A percentile compares a stretch with the other conserved stretches of the same genome.
Conservation (phyloP, 2,888 invertebrate species). For the Noctua janthe region DNA sequence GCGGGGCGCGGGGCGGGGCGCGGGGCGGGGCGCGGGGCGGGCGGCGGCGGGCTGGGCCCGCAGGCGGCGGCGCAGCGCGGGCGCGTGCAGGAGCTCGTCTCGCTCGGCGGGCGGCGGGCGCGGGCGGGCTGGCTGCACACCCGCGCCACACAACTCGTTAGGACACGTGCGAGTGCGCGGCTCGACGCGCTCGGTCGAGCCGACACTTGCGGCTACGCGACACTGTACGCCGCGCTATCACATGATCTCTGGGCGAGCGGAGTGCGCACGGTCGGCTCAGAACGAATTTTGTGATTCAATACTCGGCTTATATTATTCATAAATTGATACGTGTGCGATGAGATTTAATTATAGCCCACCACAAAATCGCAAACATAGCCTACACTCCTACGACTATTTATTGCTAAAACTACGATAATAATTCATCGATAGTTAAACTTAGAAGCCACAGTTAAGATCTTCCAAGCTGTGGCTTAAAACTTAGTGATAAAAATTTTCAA, state of each 20-base stretch:
- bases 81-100: constrained; percentile 46
- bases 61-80: constrained; percentile 68
- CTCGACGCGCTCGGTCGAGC: constrained; percentile 35
- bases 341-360: background rate
- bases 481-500: background rate
- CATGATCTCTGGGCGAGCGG: constrained; percentile 22
- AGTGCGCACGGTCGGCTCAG: constrained; percentile 11
- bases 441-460: background rate
- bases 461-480: background rate
- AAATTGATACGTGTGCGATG: background rate
- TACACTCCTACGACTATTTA: background rate
- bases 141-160: constrained; percentile 68
- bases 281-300: constrained; percentile 3
- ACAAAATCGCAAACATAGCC: background rate
- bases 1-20: background rate
- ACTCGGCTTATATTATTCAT: constrained; percentile 55
- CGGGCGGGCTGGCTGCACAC: constrained; percentile 58
- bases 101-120: constrained; percentile 55
- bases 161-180: constrained; percentile 41
- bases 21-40: constrained; percentile 13
- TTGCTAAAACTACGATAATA: background rate
- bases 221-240: background rate
- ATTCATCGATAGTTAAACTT: background rate
- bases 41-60: constrained; percentile 52
- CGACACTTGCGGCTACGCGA: constrained; percentile 34